These are phyloP conservation scores for Ridgeia piscesae DNA, from an alignment of 1,140 invertebrate species.

Conservation along the genomic window DNA sequence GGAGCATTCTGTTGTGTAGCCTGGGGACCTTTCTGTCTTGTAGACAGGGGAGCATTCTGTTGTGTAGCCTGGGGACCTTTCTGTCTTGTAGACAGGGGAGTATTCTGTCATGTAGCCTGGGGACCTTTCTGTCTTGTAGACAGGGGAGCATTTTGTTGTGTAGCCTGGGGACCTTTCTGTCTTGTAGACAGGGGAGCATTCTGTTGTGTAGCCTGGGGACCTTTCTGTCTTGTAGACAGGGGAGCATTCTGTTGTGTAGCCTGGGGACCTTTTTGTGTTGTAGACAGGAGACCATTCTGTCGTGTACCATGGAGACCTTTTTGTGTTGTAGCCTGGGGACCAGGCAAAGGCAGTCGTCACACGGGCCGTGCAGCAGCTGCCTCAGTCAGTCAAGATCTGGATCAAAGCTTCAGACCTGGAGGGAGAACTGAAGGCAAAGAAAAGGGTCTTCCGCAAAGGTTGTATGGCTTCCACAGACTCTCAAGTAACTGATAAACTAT, in stretches of 20 bases:
- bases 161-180: too few species aligned
- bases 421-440: slow-evolving; percentile 89
- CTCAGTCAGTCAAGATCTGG: slow-evolving; percentile 87
- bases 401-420: slow-evolving; percentile 98
- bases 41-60: too few species aligned
- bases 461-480: not conserved
- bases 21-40: too few species aligned
- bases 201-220: slow-evolving; percentile 74
- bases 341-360: slow-evolving; percentile 86
- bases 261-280: slow-evolving; percentile 89
- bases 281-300: slow-evolving; percentile 65
- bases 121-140: slow-evolving; percentile 67
- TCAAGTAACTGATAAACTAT: too few species aligned
- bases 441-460: slow-evolving; percentile 81
- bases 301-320: not conserved
- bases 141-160: slow-evolving; percentile 55
- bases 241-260: slow-evolving; percentile 55
- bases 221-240: slow-evolving; percentile 30
- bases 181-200: slow-evolving; percentile 82
- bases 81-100: too few species aligned
- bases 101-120: too few species aligned
- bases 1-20: not conserved
- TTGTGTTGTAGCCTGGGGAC: slow-evolving; percentile 72
- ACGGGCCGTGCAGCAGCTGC: slow-evolving; percentile 62
- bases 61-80: too few species aligned